phyloP scores from a whole-genome alignment of 2,797 vertebrate genomes.

The Onychomys leucogaster region DNA sequence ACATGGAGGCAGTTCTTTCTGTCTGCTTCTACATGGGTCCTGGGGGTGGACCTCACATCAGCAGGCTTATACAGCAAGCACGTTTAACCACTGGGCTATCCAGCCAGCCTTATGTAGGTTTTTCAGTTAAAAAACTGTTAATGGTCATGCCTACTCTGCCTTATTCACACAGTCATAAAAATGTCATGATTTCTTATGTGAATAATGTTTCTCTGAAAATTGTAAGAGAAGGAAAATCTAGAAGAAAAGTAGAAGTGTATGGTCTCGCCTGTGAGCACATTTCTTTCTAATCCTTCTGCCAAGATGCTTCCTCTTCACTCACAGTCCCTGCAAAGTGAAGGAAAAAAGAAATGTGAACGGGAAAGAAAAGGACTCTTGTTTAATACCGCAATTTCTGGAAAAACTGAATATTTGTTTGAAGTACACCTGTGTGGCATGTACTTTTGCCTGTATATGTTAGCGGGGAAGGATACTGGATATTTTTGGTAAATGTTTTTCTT shows the following conservation, averaged over 20 bases:
- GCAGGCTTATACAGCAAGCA: neutral
- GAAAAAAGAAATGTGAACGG: slow-evolving; percentile 2
- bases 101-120: neutral
- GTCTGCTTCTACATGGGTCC: neutral
- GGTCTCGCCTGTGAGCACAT: neutral
- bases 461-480: neutral
- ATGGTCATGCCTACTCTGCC: neutral
- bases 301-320: slow-evolving; percentile 10
- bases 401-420: neutral
- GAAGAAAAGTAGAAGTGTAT: neutral
- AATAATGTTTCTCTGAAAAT: slow-evolving; percentile 1
- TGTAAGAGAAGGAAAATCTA: neutral
- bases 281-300: neutral
- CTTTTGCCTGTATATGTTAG: neutral
- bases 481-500: slow-evolving; percentile 40
- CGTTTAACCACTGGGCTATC: neutral
- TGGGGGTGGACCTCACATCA: neutral
- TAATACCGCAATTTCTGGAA: neutral
- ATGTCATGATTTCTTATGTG: slow-evolving; percentile 3
- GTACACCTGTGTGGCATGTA: neutral
- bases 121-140: slow-evolving; percentile 27
- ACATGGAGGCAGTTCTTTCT: neutral
- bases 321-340: slow-evolving; percentile 14
- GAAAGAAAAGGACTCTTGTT: slow-evolving; percentile 21
- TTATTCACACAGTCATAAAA: neutral